Percentiles rank a stretch among this genome's conserved stretches.
Evolutionary conservation across 2,113 vertebrate genomes (phyloP).

Genomic region (Lonchura striata): DNA sequence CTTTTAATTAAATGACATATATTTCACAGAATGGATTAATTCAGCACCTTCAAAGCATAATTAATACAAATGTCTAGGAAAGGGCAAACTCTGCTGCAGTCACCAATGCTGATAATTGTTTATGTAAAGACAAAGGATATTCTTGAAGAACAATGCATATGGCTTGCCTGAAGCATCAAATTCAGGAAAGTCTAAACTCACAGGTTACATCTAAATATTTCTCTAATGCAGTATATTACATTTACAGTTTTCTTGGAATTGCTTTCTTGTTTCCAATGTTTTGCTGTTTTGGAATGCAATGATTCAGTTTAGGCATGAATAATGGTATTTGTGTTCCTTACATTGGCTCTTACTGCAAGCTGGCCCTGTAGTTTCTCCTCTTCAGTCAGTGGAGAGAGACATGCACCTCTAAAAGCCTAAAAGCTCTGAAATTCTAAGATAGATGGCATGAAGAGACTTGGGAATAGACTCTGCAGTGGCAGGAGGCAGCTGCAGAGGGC

Average conservation of each 20-base stretch:
- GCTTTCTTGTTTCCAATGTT: background rate
- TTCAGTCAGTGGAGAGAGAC: background rate
- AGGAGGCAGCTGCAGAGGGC: background rate
- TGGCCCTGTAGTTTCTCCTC: background rate
- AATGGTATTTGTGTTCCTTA: background rate
- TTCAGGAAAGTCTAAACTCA: background rate
- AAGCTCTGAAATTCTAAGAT: background rate
- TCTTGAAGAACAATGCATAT: background rate
- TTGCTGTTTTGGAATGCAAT: background rate
- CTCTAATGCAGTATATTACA: background rate
- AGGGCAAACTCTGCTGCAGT: background rate
- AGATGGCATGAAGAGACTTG: background rate
- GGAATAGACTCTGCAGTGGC: background rate
- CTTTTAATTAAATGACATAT: constrained; percentile 3
- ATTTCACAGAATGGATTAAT: background rate
- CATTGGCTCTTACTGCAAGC: background rate
- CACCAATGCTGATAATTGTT: background rate
- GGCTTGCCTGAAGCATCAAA: background rate
- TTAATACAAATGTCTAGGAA: background rate
- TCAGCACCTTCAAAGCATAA: background rate
- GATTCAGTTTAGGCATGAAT: background rate
- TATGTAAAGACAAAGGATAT: background rate
- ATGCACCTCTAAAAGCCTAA: background rate
- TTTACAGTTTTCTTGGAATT: background rate
- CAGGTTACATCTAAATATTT: background rate